A percentile compares a stretch with the other conserved stretches of the same genome.
These are phyloP conservation scores for Rugalucina vietnamica DNA, from an alignment of 2,888 invertebrate genomes.

Conservation along the genomic window DNA sequence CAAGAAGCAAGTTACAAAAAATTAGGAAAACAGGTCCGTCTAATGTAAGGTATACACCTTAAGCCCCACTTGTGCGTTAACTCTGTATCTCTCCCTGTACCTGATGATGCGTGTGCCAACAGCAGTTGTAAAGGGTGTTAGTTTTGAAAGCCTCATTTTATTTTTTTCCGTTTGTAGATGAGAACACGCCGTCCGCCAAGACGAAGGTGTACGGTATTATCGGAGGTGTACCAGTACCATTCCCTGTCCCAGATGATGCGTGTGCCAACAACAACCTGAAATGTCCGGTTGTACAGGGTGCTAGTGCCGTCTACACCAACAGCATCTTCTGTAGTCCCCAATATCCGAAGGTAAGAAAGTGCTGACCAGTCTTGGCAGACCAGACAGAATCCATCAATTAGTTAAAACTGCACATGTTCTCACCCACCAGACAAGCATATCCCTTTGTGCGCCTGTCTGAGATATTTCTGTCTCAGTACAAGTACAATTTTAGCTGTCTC, in stretches of 20 bases:
- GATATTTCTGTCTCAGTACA: too few relatives aligned
- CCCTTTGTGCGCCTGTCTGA: too few relatives aligned
- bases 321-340: conserved; percentile 42
- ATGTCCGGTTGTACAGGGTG: conserved; percentile 44
- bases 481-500: too few relatives aligned
- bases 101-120: conserved; percentile 38
- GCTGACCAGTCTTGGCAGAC: too few relatives aligned
- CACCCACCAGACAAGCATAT: too few relatives aligned
- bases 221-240: conserved; percentile 57
- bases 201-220: conserved; percentile 57
- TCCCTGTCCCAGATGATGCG: conserved; percentile 52
- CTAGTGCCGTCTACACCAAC: conserved; percentile 36
- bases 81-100: conserved; percentile 58
- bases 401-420: too few relatives aligned
- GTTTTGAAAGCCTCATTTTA: not conserved
- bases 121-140: conserved; percentile 25
- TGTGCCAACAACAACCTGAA: conserved; percentile 39
- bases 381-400: too few relatives aligned
- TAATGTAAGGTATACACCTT: too few relatives aligned
- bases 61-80: too few relatives aligned
- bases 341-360: conserved; percentile 50
- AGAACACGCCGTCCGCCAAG: conserved; percentile 40
- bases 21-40: too few relatives aligned
- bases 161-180: conserved; percentile 42
- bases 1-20: too few relatives aligned